Conservation (phyloP, 2,797 vertebrate species). For the Heterohyrax brucei region DNA sequence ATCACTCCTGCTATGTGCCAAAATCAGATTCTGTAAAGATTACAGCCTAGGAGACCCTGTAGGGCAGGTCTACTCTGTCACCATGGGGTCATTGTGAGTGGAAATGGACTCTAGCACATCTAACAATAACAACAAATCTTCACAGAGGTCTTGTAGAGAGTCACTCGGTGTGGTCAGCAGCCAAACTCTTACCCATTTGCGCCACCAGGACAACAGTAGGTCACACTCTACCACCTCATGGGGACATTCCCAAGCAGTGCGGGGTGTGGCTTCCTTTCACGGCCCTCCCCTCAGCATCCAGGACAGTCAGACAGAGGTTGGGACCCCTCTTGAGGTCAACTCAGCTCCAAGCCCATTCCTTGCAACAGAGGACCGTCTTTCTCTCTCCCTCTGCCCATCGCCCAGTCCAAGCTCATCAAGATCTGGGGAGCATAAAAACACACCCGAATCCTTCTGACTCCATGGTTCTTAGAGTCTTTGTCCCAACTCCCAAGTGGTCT, state of each 20-base stretch:
- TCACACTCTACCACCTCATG: accelerated
- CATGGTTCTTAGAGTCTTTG: not conserved
- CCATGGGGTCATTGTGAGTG: no score
- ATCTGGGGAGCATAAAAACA: not conserved
- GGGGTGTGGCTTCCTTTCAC: not conserved
- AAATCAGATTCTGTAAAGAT: no score
- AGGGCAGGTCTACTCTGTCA: no score
- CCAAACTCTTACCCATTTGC: no score
- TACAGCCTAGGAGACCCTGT: no score
- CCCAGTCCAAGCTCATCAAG: not conserved
- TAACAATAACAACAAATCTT: no score
- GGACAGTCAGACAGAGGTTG: not conserved
- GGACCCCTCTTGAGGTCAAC: not conserved
- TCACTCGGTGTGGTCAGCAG: no score
- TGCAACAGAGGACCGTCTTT: accelerated
- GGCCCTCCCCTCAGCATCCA: accelerated
- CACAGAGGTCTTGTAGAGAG: no score
- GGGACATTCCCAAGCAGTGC: not conserved
- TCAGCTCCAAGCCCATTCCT: not conserved
- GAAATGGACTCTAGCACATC: no score
- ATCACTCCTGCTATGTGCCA: not conserved
- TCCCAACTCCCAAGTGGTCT: not conserved
- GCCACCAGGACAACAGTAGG: no score
- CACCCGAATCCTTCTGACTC: not conserved
- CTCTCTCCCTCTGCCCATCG: not conserved